phyloP scores from a whole-genome alignment of 1,140 invertebrate genomes.

The Chironomus striatipennis region DNA sequence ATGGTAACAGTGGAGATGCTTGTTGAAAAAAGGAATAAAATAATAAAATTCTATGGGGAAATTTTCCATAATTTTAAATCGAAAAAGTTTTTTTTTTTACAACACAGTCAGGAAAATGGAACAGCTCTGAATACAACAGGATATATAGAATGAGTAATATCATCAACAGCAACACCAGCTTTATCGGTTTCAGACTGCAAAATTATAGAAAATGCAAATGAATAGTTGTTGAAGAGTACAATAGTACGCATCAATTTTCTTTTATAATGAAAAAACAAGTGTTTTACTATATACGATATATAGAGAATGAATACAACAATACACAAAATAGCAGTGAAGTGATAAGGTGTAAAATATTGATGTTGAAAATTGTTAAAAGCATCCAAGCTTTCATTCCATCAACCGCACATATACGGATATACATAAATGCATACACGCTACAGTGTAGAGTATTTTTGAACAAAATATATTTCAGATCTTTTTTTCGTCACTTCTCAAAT shows the following conservation, averaged over 20 bases:
- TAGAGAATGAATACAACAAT: background rate
- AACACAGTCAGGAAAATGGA: background rate
- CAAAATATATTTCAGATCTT: too few relatives aligned
- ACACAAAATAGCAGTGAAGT: background rate
- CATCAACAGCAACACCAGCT: background rate
- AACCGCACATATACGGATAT: background rate
- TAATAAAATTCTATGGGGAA: background rate
- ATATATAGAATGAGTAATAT: background rate
- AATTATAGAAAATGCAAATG: background rate
- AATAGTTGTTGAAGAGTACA: slow-evolving; percentile 12
- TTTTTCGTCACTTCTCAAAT: too few relatives aligned
- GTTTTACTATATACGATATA: background rate
- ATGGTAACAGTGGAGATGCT: background rate
- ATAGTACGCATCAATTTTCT: slow-evolving; percentile 5
- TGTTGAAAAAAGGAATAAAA: background rate
- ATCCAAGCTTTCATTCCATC: background rate
- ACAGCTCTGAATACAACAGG: too few relatives aligned
- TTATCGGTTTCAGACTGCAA: background rate
- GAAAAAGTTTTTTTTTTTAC: background rate
- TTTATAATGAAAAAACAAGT: background rate
- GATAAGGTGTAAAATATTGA: slow-evolving; percentile 12
- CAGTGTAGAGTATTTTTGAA: background rate
- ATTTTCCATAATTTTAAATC: slow-evolving; percentile 22
- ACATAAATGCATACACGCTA: background rate
- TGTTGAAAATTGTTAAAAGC: slow-evolving; percentile 1